Percentiles rank a stretch among this genome's conserved stretches.
These are phyloP conservation scores for Mus musculus DNA, from an alignment of 2,113 vertebrate species.

Conservation along the genomic window DNA sequence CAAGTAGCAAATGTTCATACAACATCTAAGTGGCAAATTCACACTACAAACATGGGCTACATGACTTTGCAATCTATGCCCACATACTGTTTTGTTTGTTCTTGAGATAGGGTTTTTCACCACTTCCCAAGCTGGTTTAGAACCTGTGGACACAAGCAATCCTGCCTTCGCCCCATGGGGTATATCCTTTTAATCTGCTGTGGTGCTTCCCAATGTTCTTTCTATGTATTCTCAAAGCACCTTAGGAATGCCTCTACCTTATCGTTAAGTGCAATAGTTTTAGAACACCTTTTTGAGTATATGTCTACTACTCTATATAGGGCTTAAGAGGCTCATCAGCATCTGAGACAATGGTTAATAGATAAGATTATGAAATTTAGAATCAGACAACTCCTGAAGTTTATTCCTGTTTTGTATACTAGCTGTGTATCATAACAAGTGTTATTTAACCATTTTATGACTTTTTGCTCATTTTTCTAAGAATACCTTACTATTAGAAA, in stretches of 20 bases:
- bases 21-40: neutral
- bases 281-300: neutral
- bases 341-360: neutral
- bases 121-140: neutral
- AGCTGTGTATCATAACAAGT: neutral
- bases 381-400: neutral
- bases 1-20: neutral
- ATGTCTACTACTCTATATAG: neutral
- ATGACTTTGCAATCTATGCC: neutral
- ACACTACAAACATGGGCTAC: neutral
- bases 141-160: neutral
- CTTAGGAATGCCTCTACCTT: neutral
- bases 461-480: conserved; percentile 44
- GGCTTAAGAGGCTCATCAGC: neutral
- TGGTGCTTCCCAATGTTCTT: neutral
- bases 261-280: conserved; percentile 18
- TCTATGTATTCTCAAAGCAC: neutral
- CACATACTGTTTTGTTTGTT: neutral
- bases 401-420: neutral
- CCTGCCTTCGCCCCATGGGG: neutral
- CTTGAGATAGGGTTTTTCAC: neutral
- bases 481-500: conserved; percentile 14
- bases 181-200: neutral
- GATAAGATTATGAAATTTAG: conserved; percentile 19
- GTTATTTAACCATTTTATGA: neutral